Percentiles rank a stretch among this genome's conserved stretches.
phyloP scores from a whole-genome alignment of 1,140 invertebrate genomes.

The Gerris buenoi region DNA sequence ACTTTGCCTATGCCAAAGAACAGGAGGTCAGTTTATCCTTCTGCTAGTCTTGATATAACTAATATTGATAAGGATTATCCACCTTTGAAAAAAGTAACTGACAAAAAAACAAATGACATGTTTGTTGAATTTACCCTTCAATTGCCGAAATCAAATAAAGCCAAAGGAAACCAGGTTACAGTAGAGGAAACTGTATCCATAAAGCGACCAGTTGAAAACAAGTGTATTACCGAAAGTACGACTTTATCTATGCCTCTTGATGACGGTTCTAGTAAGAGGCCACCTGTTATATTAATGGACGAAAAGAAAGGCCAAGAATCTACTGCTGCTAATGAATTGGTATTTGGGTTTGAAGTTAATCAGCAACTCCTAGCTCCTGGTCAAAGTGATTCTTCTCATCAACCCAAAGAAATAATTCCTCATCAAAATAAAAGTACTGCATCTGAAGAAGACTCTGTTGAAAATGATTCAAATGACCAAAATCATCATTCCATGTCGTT shows the following conservation, averaged over 20 bases:
- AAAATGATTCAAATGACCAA: background rate
- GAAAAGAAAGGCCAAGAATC: constrained; percentile 3
- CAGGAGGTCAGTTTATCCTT: constrained; percentile 9
- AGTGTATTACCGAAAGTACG: constrained; percentile 3
- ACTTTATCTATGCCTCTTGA: background rate
- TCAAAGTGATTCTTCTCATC: background rate
- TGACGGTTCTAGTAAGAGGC: constrained; percentile 10
- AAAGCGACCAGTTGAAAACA: constrained; percentile 9
- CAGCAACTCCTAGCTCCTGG: constrained; percentile 11
- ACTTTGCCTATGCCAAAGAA: constrained; percentile 10
- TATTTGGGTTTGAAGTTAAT: constrained; percentile 22
- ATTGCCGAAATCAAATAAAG: constrained; percentile 11
- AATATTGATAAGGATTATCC: constrained; percentile 17
- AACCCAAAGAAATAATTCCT: background rate
- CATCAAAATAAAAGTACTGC: background rate
- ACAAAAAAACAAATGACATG: constrained; percentile 9
- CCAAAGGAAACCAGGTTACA: constrained; percentile 6
- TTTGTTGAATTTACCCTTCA: constrained; percentile 17
- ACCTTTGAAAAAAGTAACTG: constrained; percentile 7
- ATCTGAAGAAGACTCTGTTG: background rate
- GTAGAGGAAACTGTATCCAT: constrained; percentile 19
- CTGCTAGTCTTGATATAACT: constrained; percentile 6
- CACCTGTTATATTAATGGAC: constrained; percentile 20
- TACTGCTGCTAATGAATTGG: constrained; percentile 11
- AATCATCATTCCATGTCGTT: background rate